phyloP scores from a whole-genome alignment of 2,797 vertebrate species.

The Clarias fuscus region DNA sequence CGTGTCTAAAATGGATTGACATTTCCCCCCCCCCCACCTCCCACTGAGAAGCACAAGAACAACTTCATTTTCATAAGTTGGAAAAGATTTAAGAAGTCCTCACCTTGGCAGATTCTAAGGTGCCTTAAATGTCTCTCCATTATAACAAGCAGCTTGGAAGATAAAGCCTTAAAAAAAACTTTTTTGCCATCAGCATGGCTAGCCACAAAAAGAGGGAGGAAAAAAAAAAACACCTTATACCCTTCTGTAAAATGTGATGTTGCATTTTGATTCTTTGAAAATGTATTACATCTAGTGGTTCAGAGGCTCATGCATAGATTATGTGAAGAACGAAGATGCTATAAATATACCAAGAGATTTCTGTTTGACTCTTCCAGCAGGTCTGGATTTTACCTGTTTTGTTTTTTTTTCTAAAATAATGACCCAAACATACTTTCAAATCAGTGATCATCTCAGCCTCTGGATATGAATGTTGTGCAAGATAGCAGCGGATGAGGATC shows the following conservation, averaged over 20 bases:
- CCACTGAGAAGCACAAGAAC: background rate
- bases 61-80: background rate
- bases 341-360: background rate
- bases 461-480: conserved; percentile 7
- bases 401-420: too few species aligned
- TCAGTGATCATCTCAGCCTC: background rate
- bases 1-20: background rate
- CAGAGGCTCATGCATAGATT: background rate
- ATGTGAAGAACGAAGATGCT: background rate
- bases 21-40: background rate
- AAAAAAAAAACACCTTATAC: background rate
- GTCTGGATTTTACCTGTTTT: background rate
- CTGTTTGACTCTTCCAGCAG: too few species aligned
- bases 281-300: background rate
- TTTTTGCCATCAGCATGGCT: too few species aligned
- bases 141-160: too few species aligned
- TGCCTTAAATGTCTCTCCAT: background rate
- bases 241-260: background rate
- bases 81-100: background rate
- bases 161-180: background rate
- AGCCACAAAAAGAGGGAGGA: background rate
- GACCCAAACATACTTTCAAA: background rate
- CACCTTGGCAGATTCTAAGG: background rate
- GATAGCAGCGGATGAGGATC: background rate
- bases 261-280: background rate